Percentiles rank a stretch among this genome's conserved stretches.
phyloP scores from a whole-genome alignment of 2,113 vertebrate genomes.

The Nothobranchius furzeri region DNA sequence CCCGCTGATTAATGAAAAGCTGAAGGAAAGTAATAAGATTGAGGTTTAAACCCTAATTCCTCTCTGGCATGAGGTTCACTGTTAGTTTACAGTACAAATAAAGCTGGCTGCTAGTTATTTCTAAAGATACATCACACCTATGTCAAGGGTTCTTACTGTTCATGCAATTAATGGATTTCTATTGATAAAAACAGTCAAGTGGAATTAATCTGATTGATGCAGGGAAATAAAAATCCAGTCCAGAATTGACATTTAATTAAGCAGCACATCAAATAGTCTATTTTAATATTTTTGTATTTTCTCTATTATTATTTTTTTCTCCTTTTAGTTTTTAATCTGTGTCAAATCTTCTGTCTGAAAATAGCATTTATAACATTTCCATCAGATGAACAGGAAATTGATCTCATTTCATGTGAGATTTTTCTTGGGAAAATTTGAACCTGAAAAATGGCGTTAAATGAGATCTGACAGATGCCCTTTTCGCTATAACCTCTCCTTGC shows the following conservation, averaged over 20 bases:
- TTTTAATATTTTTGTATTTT: too few species aligned
- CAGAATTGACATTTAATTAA: too few species aligned
- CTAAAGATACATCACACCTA: neutral
- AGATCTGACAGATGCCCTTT: constrained; percentile 50
- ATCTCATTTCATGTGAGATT: constrained; percentile 43
- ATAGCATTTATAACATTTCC: too few species aligned
- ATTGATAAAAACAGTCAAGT: too few species aligned
- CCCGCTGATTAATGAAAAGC: constrained; percentile 53
- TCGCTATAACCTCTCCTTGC: constrained; percentile 25
- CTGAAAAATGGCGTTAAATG: constrained; percentile 65
- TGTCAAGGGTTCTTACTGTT: neutral
- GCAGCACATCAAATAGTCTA: too few species aligned
- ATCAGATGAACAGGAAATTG: constrained; percentile 1
- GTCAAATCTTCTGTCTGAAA: too few species aligned
- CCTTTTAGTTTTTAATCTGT: too few species aligned
- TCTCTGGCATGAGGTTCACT: constrained; percentile 29
- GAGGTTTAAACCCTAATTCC: constrained; percentile 54
- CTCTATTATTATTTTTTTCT: too few species aligned
- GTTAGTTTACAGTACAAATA: constrained; percentile 2
- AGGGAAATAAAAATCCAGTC: too few species aligned
- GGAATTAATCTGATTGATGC: too few species aligned
- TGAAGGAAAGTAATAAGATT: constrained; percentile 46
- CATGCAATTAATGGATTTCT: neutral
- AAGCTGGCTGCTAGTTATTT: constrained; percentile 20
- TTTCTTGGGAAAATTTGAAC: constrained; percentile 59